These are phyloP conservation scores for Magallana gigas DNA, from an alignment of 1,140 invertebrate genomes.

Conservation along the genomic window DNA sequence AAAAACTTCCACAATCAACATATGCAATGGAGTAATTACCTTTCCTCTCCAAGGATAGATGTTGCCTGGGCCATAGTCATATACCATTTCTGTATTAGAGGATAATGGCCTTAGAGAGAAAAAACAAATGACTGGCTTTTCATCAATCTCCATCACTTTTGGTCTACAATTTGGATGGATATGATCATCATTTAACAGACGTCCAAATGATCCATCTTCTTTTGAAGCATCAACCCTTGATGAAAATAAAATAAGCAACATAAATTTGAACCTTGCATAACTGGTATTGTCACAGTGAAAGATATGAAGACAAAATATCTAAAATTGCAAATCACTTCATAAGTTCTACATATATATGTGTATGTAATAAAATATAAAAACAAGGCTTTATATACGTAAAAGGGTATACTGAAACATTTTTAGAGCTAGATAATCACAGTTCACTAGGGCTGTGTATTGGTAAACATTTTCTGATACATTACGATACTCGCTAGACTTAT, in stretches of 20 bases:
- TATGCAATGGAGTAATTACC: not conserved
- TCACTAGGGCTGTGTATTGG: too few species aligned
- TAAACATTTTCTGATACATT: too few species aligned
- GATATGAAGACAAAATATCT: too few species aligned
- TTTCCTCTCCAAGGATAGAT: not conserved
- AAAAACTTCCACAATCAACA: too few species aligned
- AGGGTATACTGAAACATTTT: too few species aligned
- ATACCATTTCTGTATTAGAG: not conserved
- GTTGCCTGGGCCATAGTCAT: not conserved
- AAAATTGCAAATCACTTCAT: too few species aligned
- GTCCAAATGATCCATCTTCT: not conserved
- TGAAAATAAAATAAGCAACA: not conserved
- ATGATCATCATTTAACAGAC: slow-evolving; percentile 9
- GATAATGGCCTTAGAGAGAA: not conserved
- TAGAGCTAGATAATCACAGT: too few species aligned
- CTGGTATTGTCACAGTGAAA: too few species aligned
- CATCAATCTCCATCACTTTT: not conserved
- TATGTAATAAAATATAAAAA: too few species aligned
- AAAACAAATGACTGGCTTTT: not conserved
- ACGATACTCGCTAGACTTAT: too few species aligned
- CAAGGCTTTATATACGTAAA: too few species aligned
- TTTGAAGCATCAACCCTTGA: not conserved
- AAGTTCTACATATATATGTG: too few species aligned
- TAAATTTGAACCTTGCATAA: not conserved
- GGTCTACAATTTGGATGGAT: not conserved